phyloP scores from a whole-genome alignment of 2,113 vertebrate species.

The Narcine bancroftii region DNA sequence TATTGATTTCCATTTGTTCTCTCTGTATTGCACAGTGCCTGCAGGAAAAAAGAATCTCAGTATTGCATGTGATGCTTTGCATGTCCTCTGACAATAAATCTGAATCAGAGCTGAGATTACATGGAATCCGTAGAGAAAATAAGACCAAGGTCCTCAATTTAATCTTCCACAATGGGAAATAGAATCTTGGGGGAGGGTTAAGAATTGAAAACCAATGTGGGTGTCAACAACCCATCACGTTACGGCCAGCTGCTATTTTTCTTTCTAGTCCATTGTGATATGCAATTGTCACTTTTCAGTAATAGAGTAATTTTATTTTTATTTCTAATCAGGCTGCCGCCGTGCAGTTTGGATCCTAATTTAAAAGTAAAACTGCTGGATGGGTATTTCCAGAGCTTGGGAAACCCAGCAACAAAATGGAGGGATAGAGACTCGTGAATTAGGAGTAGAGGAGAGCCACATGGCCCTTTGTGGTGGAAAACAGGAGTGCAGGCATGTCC shows the following conservation, averaged over 20 bases:
- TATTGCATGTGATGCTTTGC: no score
- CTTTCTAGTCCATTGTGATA: no score
- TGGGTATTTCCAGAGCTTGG: not conserved
- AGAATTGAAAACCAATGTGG: not conserved
- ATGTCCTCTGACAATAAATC: no score
- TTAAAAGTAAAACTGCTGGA: not conserved
- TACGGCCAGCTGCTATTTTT: not conserved
- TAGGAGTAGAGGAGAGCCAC: no score
- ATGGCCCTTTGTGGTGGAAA: no score
- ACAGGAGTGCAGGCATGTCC: no score
- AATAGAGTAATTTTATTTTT: not conserved
- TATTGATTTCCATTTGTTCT: no score
- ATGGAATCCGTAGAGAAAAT: not conserved
- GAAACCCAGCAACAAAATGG: not conserved
- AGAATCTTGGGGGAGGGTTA: not conserved
- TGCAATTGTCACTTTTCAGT: not conserved
- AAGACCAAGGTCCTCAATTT: not conserved
- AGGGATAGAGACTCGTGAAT: no score
- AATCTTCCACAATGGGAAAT: not conserved
- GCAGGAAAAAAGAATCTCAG: no score
- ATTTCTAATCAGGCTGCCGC: not conserved
- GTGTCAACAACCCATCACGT: not conserved
- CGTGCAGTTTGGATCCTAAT: not conserved
- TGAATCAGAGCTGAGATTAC: not conserved
- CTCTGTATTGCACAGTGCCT: no score